Conservation (phyloP, 1,140 invertebrate species). For the Trachymyrmex septentrionalis region DNA sequence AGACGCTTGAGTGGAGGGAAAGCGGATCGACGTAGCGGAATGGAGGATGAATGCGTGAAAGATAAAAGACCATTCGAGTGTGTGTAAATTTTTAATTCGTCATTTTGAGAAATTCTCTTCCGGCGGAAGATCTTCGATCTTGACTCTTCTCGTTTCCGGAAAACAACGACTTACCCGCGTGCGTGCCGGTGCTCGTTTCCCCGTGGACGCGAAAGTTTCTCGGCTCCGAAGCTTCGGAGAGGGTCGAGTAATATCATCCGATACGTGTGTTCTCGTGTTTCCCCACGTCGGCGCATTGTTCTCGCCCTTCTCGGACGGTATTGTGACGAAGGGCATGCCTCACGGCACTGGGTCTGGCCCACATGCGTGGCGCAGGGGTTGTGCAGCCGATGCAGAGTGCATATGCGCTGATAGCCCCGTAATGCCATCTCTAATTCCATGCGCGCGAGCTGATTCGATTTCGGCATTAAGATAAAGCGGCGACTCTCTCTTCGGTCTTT, state of each 20-base stretch:
- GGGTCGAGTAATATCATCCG: conserved; percentile 83
- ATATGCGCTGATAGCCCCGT: conserved; percentile 85
- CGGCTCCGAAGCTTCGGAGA: conserved; percentile 68
- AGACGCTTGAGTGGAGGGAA: conserved; percentile 10
- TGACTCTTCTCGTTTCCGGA: not conserved
- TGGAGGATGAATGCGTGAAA: conserved; percentile 29
- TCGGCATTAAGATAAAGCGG: conserved; percentile 86
- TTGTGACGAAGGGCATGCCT: conserved; percentile 81
- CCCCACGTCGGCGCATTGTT: conserved; percentile 81
- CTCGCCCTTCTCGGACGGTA: conserved; percentile 82
- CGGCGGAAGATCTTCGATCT: not conserved
- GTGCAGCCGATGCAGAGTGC: conserved; percentile 82
- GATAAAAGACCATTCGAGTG: conserved; percentile 1
- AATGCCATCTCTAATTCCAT: conserved; percentile 86
- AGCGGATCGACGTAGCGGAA: conserved; percentile 32
- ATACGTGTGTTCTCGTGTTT: conserved; percentile 84
- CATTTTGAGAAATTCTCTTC: not conserved
- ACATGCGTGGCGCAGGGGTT: conserved; percentile 72
- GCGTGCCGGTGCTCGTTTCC: conserved; percentile 71
- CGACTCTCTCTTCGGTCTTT: conserved; percentile 63
- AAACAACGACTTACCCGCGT: conserved; percentile 21
- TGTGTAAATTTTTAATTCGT: conserved; percentile 11
- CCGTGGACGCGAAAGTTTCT: conserved; percentile 55
- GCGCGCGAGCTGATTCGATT: conserved; percentile 86
- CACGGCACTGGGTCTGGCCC: conserved; percentile 62